phyloP scores from a whole-genome alignment of 2,888 invertebrate genomes.

The Cheilosia impressa region DNA sequence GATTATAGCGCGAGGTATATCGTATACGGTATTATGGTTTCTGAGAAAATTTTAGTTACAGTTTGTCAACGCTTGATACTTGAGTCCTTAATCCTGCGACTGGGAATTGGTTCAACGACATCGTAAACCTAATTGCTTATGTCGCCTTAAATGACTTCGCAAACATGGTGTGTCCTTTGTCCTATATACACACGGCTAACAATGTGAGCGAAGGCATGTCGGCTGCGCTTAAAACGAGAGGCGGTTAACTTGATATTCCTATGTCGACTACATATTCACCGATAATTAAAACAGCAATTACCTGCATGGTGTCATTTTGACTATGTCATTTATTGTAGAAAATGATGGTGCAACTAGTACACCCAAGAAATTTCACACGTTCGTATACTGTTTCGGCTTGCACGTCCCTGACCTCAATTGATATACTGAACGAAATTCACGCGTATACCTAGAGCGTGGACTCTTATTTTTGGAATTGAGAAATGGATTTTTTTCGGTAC shows the following conservation, averaged over 20 bases:
- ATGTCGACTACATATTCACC: background rate
- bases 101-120: constrained; percentile 11
- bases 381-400: background rate
- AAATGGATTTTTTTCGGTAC: background rate
- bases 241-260: background rate
- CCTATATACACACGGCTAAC: background rate
- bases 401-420: constrained; percentile 40
- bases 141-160: background rate
- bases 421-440: constrained; percentile 13
- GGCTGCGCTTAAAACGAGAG: no score
- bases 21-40: background rate
- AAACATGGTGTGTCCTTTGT: background rate
- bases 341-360: background rate
- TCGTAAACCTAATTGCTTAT: constrained; percentile 9
- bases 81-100: constrained; percentile 16
- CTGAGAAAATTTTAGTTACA: background rate
- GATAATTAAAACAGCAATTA: constrained; percentile 5
- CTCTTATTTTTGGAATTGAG: constrained; percentile 43
- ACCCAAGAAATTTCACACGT: background rate
- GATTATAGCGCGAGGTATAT: background rate
- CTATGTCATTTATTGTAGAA: background rate
- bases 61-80: constrained; percentile 14
- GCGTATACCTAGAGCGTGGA: constrained; percentile 8
- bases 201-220: background rate
- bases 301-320: background rate